Evolutionary conservation across 2,797 vertebrate genomes (phyloP), one percentile per base, ranked within the genome.

Genomic region (Mus minutoides): DNA sequence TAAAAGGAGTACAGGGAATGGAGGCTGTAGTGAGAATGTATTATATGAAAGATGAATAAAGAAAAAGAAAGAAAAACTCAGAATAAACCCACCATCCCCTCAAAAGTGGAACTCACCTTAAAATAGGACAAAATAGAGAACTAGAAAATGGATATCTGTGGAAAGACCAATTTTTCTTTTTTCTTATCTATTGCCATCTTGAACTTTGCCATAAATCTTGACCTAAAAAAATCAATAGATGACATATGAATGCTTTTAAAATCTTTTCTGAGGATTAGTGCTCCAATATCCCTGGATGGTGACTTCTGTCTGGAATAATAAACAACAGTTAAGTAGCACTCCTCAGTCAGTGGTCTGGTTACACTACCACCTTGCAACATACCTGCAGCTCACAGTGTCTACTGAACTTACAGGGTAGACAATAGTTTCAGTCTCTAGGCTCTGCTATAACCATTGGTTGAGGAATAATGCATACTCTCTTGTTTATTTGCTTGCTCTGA

Each of bases 401-500:
- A 46, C 89, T 97, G 75, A 98, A 90, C 85, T 71, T 71, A 60
- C 16, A 79, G 85, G 94, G 94, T 34, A 97, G 96, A 98, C 95
- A 94, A 94, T 76, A 98, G 97, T 83, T 93, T 91, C 92, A 91
- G 69, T 92, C 92, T 94, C 79, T 80, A 60, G 92, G 82, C 29
- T 7, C 43, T 94, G 96, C 95, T 83, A 93, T 91, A 95, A 96
- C 95, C 77, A 97, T 90, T 98, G 98, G 98, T 98, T 98, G 98
- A 99, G 98, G 98, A 98, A 99, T 98, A 98, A 99, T 98, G 98
- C 97, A 95, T 71, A 96, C 83, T 94, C 97, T 93, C 98, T 98
- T 99, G 99, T 99, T 99, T 99, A 99, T 99, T 99, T 99, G 98
- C 99, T 98, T 98, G 98, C 98, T 98, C 98, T 98, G 99, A 99